These are phyloP conservation scores for Corythaixoides concolor DNA, from an alignment of 2,113 vertebrate species.

Conservation along the genomic window DNA sequence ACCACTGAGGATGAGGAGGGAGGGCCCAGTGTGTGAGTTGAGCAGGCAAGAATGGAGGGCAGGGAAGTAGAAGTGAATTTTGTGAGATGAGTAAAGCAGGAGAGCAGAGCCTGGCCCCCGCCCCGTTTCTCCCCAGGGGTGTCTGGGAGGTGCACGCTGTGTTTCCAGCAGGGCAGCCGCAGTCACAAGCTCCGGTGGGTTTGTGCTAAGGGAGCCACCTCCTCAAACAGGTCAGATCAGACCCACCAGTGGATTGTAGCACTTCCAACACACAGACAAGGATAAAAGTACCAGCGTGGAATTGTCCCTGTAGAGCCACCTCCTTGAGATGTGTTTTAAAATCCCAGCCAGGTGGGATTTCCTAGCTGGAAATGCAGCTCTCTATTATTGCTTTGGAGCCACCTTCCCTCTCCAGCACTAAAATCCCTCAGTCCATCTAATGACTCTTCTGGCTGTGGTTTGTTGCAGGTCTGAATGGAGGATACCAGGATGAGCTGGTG, in stretches of 20 bases:
- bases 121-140: background rate
- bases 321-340: background rate
- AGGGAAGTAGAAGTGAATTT: background rate
- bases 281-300: background rate
- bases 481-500: constrained; percentile 94
- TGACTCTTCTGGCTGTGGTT: background rate
- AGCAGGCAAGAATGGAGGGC: background rate
- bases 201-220: background rate
- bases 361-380: background rate
- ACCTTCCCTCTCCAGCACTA: background rate
- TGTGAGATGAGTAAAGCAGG: background rate
- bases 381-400: background rate
- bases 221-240: background rate
- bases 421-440: background rate
- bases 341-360: background rate
- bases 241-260: background rate
- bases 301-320: background rate
- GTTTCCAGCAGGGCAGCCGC: background rate
- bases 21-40: background rate
- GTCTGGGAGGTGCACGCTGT: background rate
- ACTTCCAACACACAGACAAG: background rate
- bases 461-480: constrained; percentile 87
- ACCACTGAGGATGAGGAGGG: background rate
- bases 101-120: background rate
- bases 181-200: background rate